A percentile compares a stretch with the other conserved stretches of the same genome.
These are phyloP conservation scores for Thunnus albacares DNA, from an alignment of 2,797 vertebrate species.

Conservation along the genomic window DNA sequence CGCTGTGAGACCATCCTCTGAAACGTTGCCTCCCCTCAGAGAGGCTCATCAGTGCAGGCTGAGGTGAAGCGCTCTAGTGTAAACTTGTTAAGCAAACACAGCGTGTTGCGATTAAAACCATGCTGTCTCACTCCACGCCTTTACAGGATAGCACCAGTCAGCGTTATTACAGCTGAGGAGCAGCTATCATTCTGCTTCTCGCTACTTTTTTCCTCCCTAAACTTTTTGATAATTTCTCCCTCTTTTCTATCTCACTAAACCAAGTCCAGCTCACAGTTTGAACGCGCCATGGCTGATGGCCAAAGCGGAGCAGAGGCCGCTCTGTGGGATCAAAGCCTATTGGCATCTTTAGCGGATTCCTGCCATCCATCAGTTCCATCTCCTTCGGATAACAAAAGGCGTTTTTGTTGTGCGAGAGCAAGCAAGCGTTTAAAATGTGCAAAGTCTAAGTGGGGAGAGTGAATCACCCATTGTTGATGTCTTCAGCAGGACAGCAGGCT, in stretches of 20 bases:
- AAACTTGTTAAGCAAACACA: slow-evolving; percentile 73
- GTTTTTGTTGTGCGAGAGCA: slow-evolving; percentile 60
- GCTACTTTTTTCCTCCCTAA: not conserved
- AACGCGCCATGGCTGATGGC: slow-evolving; percentile 39
- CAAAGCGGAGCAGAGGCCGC: slow-evolving; percentile 42
- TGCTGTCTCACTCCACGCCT: slow-evolving; percentile 51
- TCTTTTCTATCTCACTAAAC: not conserved
- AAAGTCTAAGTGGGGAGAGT: slow-evolving; percentile 40
- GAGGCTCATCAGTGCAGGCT: slow-evolving; percentile 35
- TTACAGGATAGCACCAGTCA: slow-evolving; percentile 32
- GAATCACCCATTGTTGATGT: slow-evolving; percentile 56
- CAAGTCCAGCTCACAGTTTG: slow-evolving; percentile 26
- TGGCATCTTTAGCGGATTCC: slow-evolving; percentile 70
- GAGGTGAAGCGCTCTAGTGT: slow-evolving; percentile 48
- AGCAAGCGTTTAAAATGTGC: slow-evolving; percentile 52
- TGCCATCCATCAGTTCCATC: slow-evolving; percentile 67
- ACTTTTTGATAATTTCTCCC: slow-evolving; percentile 12
- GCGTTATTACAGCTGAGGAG: slow-evolving; percentile 37
- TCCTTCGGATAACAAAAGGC: slow-evolving; percentile 71
- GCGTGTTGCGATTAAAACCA: slow-evolving; percentile 69
- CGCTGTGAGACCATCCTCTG: slow-evolving; percentile 24
- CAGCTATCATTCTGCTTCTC: slow-evolving; percentile 12
- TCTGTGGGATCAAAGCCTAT: slow-evolving; percentile 57
- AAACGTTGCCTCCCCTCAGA: slow-evolving; percentile 43
- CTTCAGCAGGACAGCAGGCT: slow-evolving; percentile 38